phyloP scores from a whole-genome alignment of 2,797 vertebrate genomes.

The Parotocinclus haroldoi region DNA sequence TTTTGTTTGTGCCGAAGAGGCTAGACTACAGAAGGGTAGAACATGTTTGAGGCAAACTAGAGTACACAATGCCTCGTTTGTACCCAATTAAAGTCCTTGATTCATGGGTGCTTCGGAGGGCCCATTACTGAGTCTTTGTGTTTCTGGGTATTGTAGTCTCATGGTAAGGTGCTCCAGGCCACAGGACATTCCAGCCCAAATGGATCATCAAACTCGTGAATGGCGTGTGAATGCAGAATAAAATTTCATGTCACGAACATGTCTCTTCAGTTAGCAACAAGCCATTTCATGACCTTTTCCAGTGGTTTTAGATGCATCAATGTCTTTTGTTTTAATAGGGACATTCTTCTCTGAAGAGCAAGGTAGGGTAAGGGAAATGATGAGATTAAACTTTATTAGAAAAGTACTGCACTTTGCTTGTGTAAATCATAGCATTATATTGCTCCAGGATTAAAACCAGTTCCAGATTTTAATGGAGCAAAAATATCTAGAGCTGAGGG shows the following conservation, averaged over 20 bases:
- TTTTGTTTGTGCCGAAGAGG: slow-evolving; percentile 43
- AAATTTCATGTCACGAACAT: slow-evolving; percentile 8
- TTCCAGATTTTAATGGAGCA: no score
- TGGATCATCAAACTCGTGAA: slow-evolving; percentile 31
- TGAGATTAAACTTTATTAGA: not conserved
- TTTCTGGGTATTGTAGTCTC: slow-evolving; percentile 37
- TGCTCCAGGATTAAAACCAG: no score
- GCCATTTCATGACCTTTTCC: not conserved
- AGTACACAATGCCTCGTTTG: slow-evolving; percentile 50
- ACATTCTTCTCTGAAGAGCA: not conserved
- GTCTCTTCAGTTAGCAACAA: not conserved
- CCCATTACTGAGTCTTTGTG: slow-evolving; percentile 36
- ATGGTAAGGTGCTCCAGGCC: slow-evolving; percentile 46
- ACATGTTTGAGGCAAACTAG: slow-evolving; percentile 34
- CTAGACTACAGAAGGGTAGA: slow-evolving; percentile 37
- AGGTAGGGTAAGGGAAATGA: not conserved
- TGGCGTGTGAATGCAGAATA: slow-evolving; percentile 16
- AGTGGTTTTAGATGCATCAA: not conserved
- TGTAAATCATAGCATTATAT: no score
- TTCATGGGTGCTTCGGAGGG: slow-evolving; percentile 38
- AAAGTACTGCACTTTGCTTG: no score
- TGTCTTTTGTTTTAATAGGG: no score
- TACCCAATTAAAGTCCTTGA: slow-evolving; percentile 44
- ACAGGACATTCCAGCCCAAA: slow-evolving; percentile 38
- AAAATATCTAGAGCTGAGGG: no score